Evolutionary conservation across 2,113 vertebrate species (phyloP).

Genomic region (Theristicus caerulescens): DNA sequence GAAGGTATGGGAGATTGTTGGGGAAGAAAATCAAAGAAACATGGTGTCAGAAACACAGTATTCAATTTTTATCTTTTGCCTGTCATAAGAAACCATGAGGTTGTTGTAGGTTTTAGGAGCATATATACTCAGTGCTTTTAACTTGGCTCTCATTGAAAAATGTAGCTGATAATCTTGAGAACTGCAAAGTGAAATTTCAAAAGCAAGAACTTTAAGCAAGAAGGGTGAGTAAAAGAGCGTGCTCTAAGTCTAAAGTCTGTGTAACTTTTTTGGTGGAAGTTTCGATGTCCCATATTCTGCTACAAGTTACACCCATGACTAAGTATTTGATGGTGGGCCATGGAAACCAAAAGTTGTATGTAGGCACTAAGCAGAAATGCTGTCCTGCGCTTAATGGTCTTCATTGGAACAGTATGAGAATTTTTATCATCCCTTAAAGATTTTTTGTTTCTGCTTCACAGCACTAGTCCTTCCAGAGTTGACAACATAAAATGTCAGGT

Average conservation of each 20-base stretch:
- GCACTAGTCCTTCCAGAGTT: background rate
- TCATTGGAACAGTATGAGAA: background rate
- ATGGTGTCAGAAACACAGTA: background rate
- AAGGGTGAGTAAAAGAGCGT: background rate
- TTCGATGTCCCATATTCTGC: background rate
- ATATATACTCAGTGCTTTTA: background rate
- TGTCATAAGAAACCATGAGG: background rate
- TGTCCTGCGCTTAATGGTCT: background rate
- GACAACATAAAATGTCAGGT: background rate
- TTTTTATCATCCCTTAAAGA: background rate
- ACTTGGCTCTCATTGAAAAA: background rate
- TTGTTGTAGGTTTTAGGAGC: background rate
- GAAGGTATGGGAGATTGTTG: background rate
- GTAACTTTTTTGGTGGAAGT: background rate
- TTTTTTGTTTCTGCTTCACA: background rate
- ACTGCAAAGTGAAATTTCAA: background rate
- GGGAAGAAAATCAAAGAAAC: background rate
- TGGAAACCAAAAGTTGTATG: background rate
- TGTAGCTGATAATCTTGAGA: background rate
- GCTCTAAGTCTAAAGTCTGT: background rate
- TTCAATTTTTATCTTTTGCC: background rate
- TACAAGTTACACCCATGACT: background rate
- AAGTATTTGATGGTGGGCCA: background rate
- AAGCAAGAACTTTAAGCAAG: background rate
- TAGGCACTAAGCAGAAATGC: background rate